Conservation (phyloP, 2,888 invertebrate species). For the Clanis bilineata region DNA sequence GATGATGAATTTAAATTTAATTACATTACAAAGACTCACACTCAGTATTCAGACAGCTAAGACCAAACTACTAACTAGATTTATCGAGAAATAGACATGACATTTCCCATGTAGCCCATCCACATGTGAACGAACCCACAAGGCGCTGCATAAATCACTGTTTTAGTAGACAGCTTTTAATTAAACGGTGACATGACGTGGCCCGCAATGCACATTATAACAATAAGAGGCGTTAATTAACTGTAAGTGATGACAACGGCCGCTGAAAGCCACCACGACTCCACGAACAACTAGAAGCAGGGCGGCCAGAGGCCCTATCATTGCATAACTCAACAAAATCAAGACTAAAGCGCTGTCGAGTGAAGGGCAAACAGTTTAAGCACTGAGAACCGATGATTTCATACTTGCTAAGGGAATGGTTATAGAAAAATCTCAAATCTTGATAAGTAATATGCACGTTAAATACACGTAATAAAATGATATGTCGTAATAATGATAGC, state of each 20-base stretch:
- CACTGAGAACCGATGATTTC: conserved; percentile 68
- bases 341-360: conserved; percentile 38
- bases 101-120: conserved; percentile 27
- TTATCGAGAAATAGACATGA: neutral
- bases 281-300: conserved; percentile 42
- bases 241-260: conserved; percentile 34
- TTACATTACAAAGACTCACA: too few species aligned
- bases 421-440: conserved; percentile 52
- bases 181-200: conserved; percentile 45
- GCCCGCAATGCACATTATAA: conserved; percentile 50
- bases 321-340: conserved; percentile 52
- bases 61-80: neutral
- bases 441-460: neutral
- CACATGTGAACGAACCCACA: conserved; percentile 48
- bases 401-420: conserved; percentile 72
- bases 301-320: conserved; percentile 41
- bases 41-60: neutral
- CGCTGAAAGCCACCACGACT: conserved; percentile 54
- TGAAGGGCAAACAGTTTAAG: conserved; percentile 66
- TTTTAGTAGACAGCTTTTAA: conserved; percentile 52
- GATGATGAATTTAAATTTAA: too few species aligned
- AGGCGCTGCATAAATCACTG: conserved; percentile 58
- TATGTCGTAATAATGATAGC: conserved; percentile 31
- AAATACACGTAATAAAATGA: conserved; percentile 2
- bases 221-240: conserved; percentile 50